Evolutionary conservation across 2,888 invertebrate species (phyloP).

Genomic region (Tetramorium bicarinatum): DNA sequence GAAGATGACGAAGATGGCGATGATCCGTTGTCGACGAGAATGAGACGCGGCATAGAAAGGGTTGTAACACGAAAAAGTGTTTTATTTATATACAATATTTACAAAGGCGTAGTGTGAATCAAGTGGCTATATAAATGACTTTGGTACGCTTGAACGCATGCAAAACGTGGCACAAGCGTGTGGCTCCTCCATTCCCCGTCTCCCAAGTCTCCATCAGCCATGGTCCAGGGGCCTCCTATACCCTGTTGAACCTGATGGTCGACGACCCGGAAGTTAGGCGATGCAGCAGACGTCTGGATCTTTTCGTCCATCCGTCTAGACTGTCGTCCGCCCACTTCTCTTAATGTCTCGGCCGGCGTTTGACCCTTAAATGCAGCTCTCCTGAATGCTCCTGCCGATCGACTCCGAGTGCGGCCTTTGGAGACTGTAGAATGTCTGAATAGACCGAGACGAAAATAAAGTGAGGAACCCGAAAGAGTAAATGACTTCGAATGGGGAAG

Average conservation of each 20-base stretch:
- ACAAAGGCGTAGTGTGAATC: constrained; percentile 81
- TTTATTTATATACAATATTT: constrained; percentile 85
- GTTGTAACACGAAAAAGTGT: constrained; percentile 80
- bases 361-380: constrained; percentile 81
- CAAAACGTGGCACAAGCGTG: constrained; percentile 66
- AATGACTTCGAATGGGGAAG: background rate
- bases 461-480: background rate
- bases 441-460: constrained; percentile 30
- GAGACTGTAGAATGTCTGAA: constrained; percentile 83
- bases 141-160: constrained; percentile 77
- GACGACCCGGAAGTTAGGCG: constrained; percentile 40
- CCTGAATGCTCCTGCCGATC: constrained; percentile 81
- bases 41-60: constrained; percentile 22
- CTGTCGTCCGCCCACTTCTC: constrained; percentile 32
- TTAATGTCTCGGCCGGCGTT: constrained; percentile 40
- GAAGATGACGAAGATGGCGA: background rate
- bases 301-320: constrained; percentile 46
- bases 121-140: constrained; percentile 81
- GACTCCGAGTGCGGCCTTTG: constrained; percentile 83
- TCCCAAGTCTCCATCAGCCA: constrained; percentile 40
- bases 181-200: constrained; percentile 54
- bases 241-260: constrained; percentile 55
- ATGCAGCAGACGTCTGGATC: constrained; percentile 38
- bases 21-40: background rate
- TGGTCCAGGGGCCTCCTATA: constrained; percentile 49